Percentiles rank a stretch among this genome's conserved stretches.
These are phyloP conservation scores for Drosophila hamatofila DNA, from an alignment of 2,888 invertebrate genomes.

Conservation along the genomic window DNA sequence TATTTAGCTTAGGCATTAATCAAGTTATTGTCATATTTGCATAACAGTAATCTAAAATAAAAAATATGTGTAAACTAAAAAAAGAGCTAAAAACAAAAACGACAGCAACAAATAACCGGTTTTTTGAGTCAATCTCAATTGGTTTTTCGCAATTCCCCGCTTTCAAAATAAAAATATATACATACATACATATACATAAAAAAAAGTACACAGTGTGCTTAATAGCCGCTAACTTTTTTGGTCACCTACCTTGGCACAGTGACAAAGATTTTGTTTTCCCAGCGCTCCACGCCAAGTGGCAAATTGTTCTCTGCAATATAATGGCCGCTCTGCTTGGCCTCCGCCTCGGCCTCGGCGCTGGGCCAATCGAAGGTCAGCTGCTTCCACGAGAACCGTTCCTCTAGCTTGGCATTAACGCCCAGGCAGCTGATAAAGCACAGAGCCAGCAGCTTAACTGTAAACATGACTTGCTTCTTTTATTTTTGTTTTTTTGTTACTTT, in stretches of 20 bases:
- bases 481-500: no score
- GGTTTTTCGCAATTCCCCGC: constrained; percentile 67
- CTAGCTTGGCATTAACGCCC: constrained; percentile 85
- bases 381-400: constrained; percentile 90
- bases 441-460: constrained; percentile 44
- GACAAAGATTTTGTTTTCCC: constrained; percentile 90
- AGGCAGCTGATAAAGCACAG: constrained; percentile 60
- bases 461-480: constrained; percentile 33
- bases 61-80: constrained; percentile 44
- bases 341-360: constrained; percentile 87
- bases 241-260: constrained; percentile 88
- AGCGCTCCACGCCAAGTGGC: constrained; percentile 89
- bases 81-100: constrained; percentile 21
- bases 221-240: constrained; percentile 17
- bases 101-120: constrained; percentile 62
- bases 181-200: not conserved
- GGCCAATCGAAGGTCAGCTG: constrained; percentile 89
- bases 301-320: constrained; percentile 89
- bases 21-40: constrained; percentile 54
- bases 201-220: constrained; percentile 24
- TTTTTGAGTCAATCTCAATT: constrained; percentile 44
- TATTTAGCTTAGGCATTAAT: constrained; percentile 37
- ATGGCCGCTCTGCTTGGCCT: constrained; percentile 87
- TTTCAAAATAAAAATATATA: constrained; percentile 32
- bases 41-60: constrained; percentile 61